Evolutionary conservation across 2,888 invertebrate genomes (phyloP).

Genomic region (Microplitis manilae): DNA sequence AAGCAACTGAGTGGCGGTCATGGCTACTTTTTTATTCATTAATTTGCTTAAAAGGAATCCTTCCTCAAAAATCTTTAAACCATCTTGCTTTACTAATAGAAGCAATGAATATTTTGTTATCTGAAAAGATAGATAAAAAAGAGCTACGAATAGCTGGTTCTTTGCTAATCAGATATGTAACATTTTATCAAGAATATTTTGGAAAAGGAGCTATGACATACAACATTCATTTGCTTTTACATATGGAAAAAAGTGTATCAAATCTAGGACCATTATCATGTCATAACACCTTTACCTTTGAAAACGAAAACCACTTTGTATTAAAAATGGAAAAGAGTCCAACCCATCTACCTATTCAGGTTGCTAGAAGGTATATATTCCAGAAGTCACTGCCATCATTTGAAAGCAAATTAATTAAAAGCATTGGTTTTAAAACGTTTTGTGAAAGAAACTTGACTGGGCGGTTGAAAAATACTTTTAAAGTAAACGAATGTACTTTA

Average conservation of each 20-base stretch:
- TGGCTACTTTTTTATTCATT: neutral
- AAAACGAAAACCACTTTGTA: neutral
- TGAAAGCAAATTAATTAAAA: neutral
- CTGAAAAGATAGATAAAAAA: neutral
- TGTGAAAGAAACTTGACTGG: slow-evolving; percentile 30
- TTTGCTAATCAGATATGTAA: neutral
- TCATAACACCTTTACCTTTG: no score
- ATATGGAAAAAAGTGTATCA: no score
- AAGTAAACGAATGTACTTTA: neutral
- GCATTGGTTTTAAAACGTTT: slow-evolving; percentile 23
- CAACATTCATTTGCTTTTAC: no score
- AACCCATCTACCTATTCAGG: neutral
- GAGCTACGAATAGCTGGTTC: neutral
- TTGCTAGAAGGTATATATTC: neutral
- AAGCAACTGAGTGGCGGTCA: neutral
- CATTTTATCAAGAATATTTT: neutral
- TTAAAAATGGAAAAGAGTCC: neutral
- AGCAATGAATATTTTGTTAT: neutral
- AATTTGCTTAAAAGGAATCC: neutral
- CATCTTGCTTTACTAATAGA: slow-evolving; percentile 1
- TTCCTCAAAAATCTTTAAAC: neutral
- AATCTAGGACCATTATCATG: no score
- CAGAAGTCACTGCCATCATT: neutral
- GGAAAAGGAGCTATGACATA: neutral
- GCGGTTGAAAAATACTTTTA: neutral